phyloP scores from a whole-genome alignment of 2,888 invertebrate genomes.

The Lithophane socia region DNA sequence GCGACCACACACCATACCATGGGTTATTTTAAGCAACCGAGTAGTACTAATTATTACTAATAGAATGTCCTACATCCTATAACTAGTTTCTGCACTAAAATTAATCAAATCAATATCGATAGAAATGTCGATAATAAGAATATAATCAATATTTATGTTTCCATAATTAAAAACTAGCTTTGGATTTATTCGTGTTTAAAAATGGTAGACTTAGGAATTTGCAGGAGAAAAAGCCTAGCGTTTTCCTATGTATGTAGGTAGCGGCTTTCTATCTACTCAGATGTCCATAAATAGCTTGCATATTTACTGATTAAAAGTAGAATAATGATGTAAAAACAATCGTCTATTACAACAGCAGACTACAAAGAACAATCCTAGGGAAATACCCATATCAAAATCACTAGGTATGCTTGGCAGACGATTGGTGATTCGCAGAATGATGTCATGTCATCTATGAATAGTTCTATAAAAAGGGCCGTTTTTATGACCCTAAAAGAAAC shows the following conservation, averaged over 20 bases:
- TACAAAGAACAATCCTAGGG: background rate
- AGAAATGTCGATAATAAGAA: slow-evolving; percentile 42
- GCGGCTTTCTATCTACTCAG: background rate
- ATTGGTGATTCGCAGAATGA: slow-evolving; percentile 1
- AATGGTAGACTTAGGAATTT: slow-evolving; percentile 5
- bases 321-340: background rate
- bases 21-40: background rate
- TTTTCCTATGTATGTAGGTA: background rate
- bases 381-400: background rate
- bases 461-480: background rate
- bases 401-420: slow-evolving; percentile 1
- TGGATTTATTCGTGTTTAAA: background rate
- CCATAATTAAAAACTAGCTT: slow-evolving; percentile 30
- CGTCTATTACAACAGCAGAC: too few relatives aligned
- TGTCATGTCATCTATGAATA: slow-evolving; percentile 13
- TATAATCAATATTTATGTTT: slow-evolving; percentile 44
- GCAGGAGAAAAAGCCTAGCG: background rate
- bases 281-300: background rate
- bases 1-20: slow-evolving; percentile 6
- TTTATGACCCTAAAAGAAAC: background rate
- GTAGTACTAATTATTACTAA: background rate
- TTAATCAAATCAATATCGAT: slow-evolving; percentile 33
- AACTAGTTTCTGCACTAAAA: slow-evolving; percentile 28
- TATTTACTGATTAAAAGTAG: background rate
- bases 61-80: slow-evolving; percentile 21